Base-by-base conservation (phyloP, 2,797 vertebrate species). In the Spea hammondii region DNA sequence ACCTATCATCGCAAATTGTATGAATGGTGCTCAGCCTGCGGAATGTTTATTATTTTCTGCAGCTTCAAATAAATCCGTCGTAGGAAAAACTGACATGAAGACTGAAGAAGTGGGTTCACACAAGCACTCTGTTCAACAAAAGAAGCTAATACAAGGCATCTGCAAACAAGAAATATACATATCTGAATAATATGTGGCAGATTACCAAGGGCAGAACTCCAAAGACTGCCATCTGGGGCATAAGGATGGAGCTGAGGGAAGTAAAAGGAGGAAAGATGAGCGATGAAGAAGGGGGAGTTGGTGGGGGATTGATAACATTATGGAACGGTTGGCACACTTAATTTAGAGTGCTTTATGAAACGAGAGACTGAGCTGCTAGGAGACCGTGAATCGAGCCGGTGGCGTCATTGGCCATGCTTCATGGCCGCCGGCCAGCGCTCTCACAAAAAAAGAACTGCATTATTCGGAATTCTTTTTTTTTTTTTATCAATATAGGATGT, bases 191-290 rank as follows among this genome's bases (percentile, higher is more conserved):
- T 87, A 84, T 83, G 82, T 90, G 89, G 89, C 89, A 89, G 84
- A 77, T 83, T 88, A 83, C 89, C 88, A 90, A 86, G 88, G 89
- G 89, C 89, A 91, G 78, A 82, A 77, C 84, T 89, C 89, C 89
- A 91, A 88, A 86, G 86, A 87, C 82, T 87, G 87, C 89, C 89
- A 91, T 88, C 89, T 91, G 89, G 88, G 89, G 84, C 83, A 86
- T 83, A 84, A 85, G 87, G 87, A 89, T 86, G 86, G 86, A 90
- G 83, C 84, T 84, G 82, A 85, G 82, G 82, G 79, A 84, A 86
- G 87, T 84, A 85, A 83, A 85, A 81, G 78, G 84, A 64, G 53
- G 53, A 54, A 72, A 69, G 71, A 80, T 69, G 70, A 82, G 75
- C 14, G 70, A 65, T 77, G 78, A 70, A 66, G 71, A 74, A 70